phyloP scores from a whole-genome alignment of 1,140 invertebrate genomes.

The Drosophila bocqueti region DNA sequence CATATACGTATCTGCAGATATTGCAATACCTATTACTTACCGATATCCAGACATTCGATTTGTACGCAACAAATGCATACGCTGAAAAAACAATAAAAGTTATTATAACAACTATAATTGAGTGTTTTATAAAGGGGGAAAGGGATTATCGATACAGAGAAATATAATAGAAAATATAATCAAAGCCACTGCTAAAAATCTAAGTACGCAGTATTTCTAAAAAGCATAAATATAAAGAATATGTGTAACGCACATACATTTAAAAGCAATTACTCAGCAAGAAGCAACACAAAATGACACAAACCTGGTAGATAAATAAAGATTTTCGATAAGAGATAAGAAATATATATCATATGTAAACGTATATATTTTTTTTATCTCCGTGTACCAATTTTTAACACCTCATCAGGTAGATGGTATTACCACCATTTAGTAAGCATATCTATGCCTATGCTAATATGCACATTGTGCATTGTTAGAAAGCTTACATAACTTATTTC shows the following conservation, averaged over 20 bases:
- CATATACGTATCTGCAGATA: conserved; percentile 32
- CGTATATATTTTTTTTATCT: not conserved
- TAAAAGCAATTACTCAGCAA: not conserved
- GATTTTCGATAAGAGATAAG: no score
- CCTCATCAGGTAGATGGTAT: not conserved
- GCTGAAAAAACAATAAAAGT: conserved; percentile 61
- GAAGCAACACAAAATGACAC: no score
- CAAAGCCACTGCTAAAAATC: no score
- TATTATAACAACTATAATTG: conserved; percentile 31
- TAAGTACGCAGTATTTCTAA: not conserved
- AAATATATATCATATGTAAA: no score
- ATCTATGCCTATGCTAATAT: conserved; percentile 3
- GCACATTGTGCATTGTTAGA: conserved; percentile 5
- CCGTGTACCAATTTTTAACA: conserved; percentile 1
- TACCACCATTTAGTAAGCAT: no score
- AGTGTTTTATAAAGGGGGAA: not conserved
- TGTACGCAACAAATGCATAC: conserved; percentile 58
- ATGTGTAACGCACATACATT: not conserved
- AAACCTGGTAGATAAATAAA: no score
- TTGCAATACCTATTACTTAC: conserved; percentile 37
- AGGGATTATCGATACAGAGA: no score
- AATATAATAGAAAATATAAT: no score
- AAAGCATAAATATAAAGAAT: not conserved
- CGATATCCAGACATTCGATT: conserved; percentile 69
- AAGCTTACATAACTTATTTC: conserved; percentile 11